Conservation (phyloP, 64 coral and sea anemone species). For the Actinia equina region DNA sequence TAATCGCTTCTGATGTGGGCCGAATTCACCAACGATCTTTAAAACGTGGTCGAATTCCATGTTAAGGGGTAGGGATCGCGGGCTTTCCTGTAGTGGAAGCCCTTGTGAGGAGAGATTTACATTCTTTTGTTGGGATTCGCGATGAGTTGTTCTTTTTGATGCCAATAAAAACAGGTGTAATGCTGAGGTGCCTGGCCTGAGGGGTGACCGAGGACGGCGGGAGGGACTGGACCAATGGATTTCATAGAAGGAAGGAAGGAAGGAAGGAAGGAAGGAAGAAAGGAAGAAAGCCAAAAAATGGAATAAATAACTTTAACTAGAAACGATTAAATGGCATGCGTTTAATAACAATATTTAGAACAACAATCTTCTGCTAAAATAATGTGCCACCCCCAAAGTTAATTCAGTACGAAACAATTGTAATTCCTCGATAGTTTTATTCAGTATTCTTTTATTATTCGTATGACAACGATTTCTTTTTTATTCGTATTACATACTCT, state of each 20-base stretch:
- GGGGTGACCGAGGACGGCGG: background rate
- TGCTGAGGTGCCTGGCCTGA: background rate
- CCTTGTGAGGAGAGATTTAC: background rate
- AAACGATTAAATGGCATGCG: too few relatives aligned
- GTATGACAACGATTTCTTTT: too few relatives aligned
- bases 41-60: conserved; percentile 99
- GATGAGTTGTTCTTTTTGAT: background rate
- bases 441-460: too few relatives aligned
- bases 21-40: conserved; percentile 96
- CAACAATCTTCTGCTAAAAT: too few relatives aligned
- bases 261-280: background rate
- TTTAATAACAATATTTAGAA: too few relatives aligned
- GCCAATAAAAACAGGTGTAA: conserved; percentile 3
- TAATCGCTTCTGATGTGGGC: conserved; percentile 82
- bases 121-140: conserved; percentile 21
- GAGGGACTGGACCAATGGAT: background rate
- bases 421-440: too few relatives aligned
- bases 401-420: too few relatives aligned
- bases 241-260: background rate
- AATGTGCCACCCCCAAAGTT: too few relatives aligned
- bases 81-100: background rate
- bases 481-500: too few relatives aligned
- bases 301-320: too few relatives aligned
- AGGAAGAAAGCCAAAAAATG: background rate
- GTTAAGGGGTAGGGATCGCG: background rate